These are phyloP conservation scores for Scatophagus argus DNA, from an alignment of 2,113 vertebrate species.

Conservation along the genomic window DNA sequence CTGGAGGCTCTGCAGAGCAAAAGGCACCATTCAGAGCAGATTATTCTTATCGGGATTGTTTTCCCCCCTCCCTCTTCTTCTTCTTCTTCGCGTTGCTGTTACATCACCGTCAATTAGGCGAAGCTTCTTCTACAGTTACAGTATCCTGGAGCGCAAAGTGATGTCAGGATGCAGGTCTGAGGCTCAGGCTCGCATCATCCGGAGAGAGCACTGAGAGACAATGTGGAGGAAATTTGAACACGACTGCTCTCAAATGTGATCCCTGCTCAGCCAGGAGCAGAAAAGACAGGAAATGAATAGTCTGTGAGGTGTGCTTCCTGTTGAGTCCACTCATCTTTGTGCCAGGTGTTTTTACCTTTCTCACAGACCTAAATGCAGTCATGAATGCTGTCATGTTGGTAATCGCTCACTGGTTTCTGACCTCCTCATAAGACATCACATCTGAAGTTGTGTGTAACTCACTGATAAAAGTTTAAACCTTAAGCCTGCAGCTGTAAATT, in stretches of 20 bases:
- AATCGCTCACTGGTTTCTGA: too few relatives aligned
- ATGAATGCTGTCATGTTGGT: too few relatives aligned
- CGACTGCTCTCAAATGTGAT: neutral
- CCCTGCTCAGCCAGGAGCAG: neutral
- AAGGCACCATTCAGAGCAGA: constrained; percentile 41
- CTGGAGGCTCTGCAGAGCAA: constrained; percentile 52
- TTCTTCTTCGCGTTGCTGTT: constrained; percentile 35
- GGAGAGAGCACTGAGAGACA: neutral
- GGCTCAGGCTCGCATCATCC: constrained; percentile 12
- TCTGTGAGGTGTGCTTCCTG: too few relatives aligned
- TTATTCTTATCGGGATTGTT: neutral
- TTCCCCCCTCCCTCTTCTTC: neutral
- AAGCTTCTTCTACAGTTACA: constrained; percentile 18
- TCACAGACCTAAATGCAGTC: too few relatives aligned
- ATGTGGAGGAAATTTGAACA: neutral
- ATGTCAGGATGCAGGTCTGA: constrained; percentile 34
- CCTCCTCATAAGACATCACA: neutral
- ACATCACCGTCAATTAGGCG: constrained; percentile 58
- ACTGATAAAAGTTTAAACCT: neutral
- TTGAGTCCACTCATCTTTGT: too few relatives aligned
- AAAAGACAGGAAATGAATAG: neutral
- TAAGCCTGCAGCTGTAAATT: neutral
- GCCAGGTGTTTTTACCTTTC: too few relatives aligned
- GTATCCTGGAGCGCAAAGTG: constrained; percentile 39
- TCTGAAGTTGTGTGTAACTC: neutral